phyloP scores from a whole-genome alignment of 2,888 invertebrate genomes.

The Synanthedon andrenaeformis region DNA sequence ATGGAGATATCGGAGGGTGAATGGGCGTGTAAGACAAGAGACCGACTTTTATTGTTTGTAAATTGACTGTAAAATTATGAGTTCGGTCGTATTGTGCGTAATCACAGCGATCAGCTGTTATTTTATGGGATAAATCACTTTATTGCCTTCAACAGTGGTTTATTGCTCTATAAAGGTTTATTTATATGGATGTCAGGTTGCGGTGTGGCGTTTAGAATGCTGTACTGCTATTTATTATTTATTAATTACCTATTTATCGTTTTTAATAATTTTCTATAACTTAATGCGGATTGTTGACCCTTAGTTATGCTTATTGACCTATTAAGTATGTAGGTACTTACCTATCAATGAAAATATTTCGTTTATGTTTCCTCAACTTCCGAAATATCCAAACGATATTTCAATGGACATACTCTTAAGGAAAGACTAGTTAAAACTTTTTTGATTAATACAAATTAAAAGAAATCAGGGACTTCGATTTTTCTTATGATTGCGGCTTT shows the following conservation, averaged over 20 bases:
- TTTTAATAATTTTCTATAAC: neutral
- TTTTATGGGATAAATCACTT: conserved; percentile 62
- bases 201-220: conserved; percentile 7
- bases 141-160: conserved; percentile 52
- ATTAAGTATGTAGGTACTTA: no score
- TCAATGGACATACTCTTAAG: no score
- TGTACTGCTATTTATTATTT: neutral
- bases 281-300: conserved; percentile 1
- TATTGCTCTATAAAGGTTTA: conserved; percentile 46
- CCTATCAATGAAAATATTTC: no score
- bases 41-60: conserved; percentile 71
- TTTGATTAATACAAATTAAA: no score
- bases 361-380: no score
- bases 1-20: conserved; percentile 66
- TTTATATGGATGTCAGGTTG: conserved; percentile 30
- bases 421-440: no score
- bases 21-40: conserved; percentile 64
- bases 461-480: conserved; percentile 2
- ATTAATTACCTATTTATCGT: neutral
- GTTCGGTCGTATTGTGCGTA: conserved; percentile 62
- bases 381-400: no score
- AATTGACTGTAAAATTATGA: conserved; percentile 72
- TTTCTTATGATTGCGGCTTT: conserved; percentile 19
- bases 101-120: conserved; percentile 64
- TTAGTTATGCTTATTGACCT: no score